These are phyloP conservation scores for Sacculina carcini DNA, from an alignment of 2,888 invertebrate species.

Conservation along the genomic window DNA sequence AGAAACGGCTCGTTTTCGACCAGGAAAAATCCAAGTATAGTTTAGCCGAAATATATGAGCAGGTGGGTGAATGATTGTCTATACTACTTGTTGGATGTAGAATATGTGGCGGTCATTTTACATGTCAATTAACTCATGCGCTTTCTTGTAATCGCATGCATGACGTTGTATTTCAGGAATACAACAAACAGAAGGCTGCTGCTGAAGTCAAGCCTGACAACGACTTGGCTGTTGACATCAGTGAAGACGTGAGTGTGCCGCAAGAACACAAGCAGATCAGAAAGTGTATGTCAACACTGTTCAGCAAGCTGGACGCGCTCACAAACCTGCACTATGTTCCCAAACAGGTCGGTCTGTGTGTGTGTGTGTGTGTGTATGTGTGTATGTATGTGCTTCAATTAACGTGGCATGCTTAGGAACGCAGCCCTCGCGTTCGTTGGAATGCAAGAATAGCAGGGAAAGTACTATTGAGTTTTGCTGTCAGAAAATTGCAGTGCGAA, in stretches of 20 bases:
- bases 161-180: slow-evolving; percentile 31
- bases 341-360: slow-evolving; percentile 29
- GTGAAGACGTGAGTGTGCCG: slow-evolving; percentile 26
- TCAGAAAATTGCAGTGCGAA: too few relatives aligned
- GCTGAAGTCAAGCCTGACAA: slow-evolving; percentile 21
- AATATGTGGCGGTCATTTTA: too few relatives aligned
- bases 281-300: slow-evolving; percentile 42
- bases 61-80: slow-evolving; percentile 21
- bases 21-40: slow-evolving; percentile 84
- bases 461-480: too few relatives aligned
- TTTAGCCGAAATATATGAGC: slow-evolving; percentile 78
- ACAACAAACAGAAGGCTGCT: slow-evolving; percentile 35
- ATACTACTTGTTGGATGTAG: too few relatives aligned
- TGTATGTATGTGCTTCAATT: not conserved
- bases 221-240: slow-evolving; percentile 22
- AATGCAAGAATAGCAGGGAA: not conserved
- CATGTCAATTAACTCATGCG: not conserved
- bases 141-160: not conserved
- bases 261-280: slow-evolving; percentile 51
- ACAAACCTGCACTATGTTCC: slow-evolving; percentile 88
- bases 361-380: not conserved
- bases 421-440: not conserved
- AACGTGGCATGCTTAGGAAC: not conserved
- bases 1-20: slow-evolving; percentile 61
- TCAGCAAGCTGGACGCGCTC: slow-evolving; percentile 64